Percentiles rank a stretch among this genome's conserved stretches.
Conservation (phyloP, 2,797 vertebrate genomes). For the Salmo trutta region DNA sequence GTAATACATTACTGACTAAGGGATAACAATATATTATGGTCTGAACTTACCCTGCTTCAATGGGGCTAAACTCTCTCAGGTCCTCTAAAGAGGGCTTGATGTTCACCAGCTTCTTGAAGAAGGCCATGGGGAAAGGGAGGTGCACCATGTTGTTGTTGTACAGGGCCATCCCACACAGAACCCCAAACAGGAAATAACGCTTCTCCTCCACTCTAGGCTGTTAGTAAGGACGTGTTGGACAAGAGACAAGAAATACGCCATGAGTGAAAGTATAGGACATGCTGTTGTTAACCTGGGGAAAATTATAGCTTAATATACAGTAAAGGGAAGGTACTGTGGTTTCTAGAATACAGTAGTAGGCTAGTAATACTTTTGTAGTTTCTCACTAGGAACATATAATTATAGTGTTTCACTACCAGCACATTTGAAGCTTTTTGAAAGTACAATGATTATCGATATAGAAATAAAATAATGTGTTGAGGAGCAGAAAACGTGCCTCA, state of each 20-base stretch:
- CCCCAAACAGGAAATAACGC: conserved; percentile 90
- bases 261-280: not conserved
- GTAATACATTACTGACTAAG: not conserved
- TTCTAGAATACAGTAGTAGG: not conserved
- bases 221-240: conserved; percentile 37
- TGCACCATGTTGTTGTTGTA: conserved; percentile 90
- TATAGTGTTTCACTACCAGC: not conserved
- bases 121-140: conserved; percentile 87
- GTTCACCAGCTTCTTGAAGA: conserved; percentile 92
- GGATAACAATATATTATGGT: not conserved
- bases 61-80: conserved; percentile 86
- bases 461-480: not conserved
- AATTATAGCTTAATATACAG: not conserved
- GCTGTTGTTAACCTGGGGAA: not conserved
- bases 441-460: too few species aligned
- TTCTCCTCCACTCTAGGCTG: conserved; percentile 85
- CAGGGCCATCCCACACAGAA: conserved; percentile 93
- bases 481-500: conserved; percentile 50
- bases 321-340: not conserved
- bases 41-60: conserved; percentile 76
- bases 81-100: conserved; percentile 86
- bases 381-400: not conserved
- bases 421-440: too few species aligned
- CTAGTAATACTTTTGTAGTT: not conserved
- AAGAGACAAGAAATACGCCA: not conserved